These are phyloP conservation scores for Steinernema hermaphroditum DNA, from an alignment of 2,888 invertebrate genomes.

Conservation along the genomic window DNA sequence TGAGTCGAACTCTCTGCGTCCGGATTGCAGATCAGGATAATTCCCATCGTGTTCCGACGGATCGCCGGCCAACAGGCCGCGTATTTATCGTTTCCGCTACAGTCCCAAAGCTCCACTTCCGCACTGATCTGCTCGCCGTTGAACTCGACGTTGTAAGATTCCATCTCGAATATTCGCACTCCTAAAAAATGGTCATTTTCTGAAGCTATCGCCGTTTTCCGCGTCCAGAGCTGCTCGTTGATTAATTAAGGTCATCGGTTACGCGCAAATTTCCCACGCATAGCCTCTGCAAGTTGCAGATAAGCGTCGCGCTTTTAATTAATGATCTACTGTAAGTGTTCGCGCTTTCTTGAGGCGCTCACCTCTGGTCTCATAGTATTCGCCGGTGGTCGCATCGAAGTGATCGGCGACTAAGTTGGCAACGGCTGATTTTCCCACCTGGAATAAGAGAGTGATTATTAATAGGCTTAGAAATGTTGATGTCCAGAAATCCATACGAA, in stretches of 20 bases:
- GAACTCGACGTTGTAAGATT: constrained; percentile 73
- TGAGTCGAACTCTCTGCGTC: constrained; percentile 64
- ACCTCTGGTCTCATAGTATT: constrained; percentile 25
- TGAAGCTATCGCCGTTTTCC: not conserved
- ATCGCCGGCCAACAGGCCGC: constrained; percentile 80
- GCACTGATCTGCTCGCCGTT: constrained; percentile 72
- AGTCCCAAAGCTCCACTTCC: constrained; percentile 80
- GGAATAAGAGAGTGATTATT: not conserved
- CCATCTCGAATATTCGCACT: constrained; percentile 77
- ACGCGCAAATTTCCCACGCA: constrained; percentile 24
- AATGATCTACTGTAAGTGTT: not conserved
- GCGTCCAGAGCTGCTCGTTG: not conserved
- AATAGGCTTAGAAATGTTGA: too few relatives aligned
- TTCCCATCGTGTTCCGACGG: constrained; percentile 75
- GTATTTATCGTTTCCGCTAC: constrained; percentile 78
- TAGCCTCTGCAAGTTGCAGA: constrained; percentile 25
- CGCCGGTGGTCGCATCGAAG: constrained; percentile 1
- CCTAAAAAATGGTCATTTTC: constrained; percentile 39
- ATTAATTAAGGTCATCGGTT: constrained; percentile 29
- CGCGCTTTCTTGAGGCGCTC: not conserved
- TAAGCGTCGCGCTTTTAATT: constrained; percentile 17
- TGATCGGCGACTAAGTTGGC: constrained; percentile 18
- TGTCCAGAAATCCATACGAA: too few relatives aligned
- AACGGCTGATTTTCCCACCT: constrained; percentile 17
- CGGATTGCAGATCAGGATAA: constrained; percentile 76